phyloP scores from a whole-genome alignment of 1,140 invertebrate species.

The Leptinotarsa undecemlineata region DNA sequence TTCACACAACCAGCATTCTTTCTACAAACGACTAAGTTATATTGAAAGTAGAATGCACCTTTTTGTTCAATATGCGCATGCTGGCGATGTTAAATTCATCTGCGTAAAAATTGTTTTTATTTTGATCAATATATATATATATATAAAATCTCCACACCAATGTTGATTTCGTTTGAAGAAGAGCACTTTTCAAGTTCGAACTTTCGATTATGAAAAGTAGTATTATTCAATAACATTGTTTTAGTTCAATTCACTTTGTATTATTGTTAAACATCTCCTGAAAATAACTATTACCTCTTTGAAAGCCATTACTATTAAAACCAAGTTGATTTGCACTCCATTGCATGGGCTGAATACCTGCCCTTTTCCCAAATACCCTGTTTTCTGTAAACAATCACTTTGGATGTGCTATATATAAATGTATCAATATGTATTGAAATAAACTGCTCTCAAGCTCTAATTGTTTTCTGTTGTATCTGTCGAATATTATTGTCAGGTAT shows the following conservation, averaged over 20 bases:
- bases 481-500: conserved; percentile 53
- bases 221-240: conserved; percentile 55
- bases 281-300: conserved; percentile 47
- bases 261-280: conserved; percentile 47
- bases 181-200: conserved; percentile 52
- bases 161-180: conserved; percentile 49
- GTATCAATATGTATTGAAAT: conserved; percentile 58
- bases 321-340: conserved; percentile 44
- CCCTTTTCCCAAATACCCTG: conserved; percentile 38
- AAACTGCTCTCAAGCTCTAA: conserved; percentile 57
- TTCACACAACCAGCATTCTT: conserved; percentile 53
- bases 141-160: conserved; percentile 36
- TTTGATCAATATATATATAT: conserved; percentile 30
- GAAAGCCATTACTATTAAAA: conserved; percentile 30
- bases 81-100: conserved; percentile 49
- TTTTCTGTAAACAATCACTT: conserved; percentile 55
- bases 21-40: conserved; percentile 12
- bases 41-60: neutral
- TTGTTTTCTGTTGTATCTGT: conserved; percentile 57
- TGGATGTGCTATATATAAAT: conserved; percentile 59
- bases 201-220: conserved; percentile 55
- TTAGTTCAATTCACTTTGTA: conserved; percentile 52
- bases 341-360: conserved; percentile 46
- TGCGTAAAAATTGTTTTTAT: conserved; percentile 42
- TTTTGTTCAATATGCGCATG: neutral